phyloP scores from a whole-genome alignment of 2,113 vertebrate species.

The Epinephelus lanceolatus region DNA sequence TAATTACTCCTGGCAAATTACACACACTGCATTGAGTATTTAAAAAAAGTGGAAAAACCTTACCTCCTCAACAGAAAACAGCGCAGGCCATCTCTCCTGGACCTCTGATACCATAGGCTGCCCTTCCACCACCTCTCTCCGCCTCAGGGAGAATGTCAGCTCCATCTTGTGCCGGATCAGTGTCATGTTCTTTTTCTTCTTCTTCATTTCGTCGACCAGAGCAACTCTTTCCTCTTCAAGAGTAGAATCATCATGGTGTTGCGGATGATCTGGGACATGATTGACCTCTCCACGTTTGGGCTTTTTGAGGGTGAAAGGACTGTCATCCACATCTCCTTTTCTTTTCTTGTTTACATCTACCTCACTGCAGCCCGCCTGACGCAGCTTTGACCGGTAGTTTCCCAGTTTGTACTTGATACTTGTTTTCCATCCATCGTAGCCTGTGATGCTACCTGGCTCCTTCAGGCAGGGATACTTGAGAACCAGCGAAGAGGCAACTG shows the following conservation, averaged over 20 bases:
- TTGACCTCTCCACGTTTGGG: not conserved
- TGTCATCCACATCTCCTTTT: no score
- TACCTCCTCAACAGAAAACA: not conserved
- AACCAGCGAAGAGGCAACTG: no score
- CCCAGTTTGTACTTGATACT: no score
- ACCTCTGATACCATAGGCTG: slow-evolving; percentile 41
- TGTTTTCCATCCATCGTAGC: no score
- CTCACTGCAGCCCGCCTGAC: no score
- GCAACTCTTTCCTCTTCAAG: slow-evolving; percentile 16
- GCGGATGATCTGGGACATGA: no score
- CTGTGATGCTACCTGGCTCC: no score
- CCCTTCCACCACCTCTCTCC: slow-evolving; percentile 39
- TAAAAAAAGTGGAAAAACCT: no score
- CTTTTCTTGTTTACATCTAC: no score
- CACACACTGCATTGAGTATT: no score
- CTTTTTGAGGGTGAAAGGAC: slow-evolving; percentile 8
- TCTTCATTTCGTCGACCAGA: slow-evolving; percentile 19
- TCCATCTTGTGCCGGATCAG: slow-evolving; percentile 41
- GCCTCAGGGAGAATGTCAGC: slow-evolving; percentile 31
- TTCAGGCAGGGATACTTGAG: no score
- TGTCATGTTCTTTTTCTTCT: slow-evolving; percentile 3
- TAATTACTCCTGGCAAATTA: not conserved
- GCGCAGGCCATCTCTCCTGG: slow-evolving; percentile 43
- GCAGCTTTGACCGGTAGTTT: no score
- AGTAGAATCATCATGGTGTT: not conserved